Evolutionary conservation across 2,888 invertebrate species (phyloP).

Genomic region (Sericinus montela): DNA sequence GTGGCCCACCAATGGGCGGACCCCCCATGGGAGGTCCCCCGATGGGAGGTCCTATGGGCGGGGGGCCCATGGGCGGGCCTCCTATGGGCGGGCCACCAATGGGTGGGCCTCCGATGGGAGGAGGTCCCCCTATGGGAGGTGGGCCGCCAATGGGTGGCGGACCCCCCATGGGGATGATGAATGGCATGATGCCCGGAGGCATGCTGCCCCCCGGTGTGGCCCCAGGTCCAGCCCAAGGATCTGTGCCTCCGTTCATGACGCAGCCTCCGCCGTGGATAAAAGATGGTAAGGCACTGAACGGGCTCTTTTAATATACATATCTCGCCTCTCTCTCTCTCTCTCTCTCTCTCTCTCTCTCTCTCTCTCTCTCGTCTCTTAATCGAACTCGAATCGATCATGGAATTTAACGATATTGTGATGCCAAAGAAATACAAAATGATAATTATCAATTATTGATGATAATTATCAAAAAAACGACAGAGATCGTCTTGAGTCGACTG

Average conservation of each 20-base stretch:
- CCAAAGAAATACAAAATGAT: too few relatives aligned
- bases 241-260: constrained; percentile 52
- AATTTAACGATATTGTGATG: too few relatives aligned
- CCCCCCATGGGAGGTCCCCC: background rate
- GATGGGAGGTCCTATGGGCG: background rate
- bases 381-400: too few relatives aligned
- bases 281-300: constrained; percentile 51
- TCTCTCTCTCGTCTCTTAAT: too few relatives aligned
- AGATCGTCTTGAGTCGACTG: too few relatives aligned
- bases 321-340: too few relatives aligned
- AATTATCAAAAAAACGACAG: too few relatives aligned
- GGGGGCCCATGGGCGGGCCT: background rate
- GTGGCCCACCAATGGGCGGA: background rate
- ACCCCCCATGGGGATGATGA: constrained; percentile 44
- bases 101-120: constrained; percentile 17
- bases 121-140: constrained; percentile 31
- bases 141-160: constrained; percentile 35
- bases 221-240: constrained; percentile 30
- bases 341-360: too few relatives aligned
- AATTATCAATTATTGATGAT: too few relatives aligned
- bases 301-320: too few relatives aligned
- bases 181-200: constrained; percentile 44
- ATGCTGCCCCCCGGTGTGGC: constrained; percentile 46
- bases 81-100: background rate
- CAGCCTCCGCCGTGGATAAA: constrained; percentile 67